A percentile compares a stretch with the other conserved stretches of the same genome.
These are phyloP conservation scores for Hypsibius dujardini DNA, from an alignment of 1,140 invertebrate genomes.

Conservation along the genomic window DNA sequence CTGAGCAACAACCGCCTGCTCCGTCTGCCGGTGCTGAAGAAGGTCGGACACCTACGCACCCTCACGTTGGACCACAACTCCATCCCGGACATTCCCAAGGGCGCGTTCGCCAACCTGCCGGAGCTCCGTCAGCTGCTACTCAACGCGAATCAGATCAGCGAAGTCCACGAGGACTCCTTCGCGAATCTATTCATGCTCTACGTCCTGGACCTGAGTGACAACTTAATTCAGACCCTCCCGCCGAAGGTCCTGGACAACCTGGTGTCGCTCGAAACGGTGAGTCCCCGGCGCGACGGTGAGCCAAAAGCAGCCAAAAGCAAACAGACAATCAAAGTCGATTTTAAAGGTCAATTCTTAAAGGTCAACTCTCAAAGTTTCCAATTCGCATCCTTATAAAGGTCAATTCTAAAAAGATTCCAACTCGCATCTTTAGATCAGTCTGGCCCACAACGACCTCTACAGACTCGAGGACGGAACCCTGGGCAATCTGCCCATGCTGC, in stretches of 20 bases:
- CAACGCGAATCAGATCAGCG: conserved; percentile 55
- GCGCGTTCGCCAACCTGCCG: conserved; percentile 47
- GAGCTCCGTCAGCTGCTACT: conserved; percentile 50
- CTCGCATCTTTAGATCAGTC: not conserved
- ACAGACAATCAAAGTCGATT: too few relatives aligned
- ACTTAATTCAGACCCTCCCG: conserved; percentile 47
- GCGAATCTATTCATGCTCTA: conserved; percentile 59
- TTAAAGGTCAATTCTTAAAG: too few relatives aligned
- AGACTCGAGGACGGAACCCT: conserved; percentile 58
- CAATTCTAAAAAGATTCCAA: too few relatives aligned
- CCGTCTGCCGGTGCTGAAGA: not conserved
- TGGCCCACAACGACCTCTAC: conserved; percentile 53
- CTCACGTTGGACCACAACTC: conserved; percentile 40
- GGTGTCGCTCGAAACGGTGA: conserved; percentile 46
- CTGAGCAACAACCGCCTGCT: conserved; percentile 58
- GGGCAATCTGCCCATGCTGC: conserved; percentile 50
- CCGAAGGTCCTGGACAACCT: conserved; percentile 63
- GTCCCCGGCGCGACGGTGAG: conserved; percentile 23
- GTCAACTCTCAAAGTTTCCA: too few relatives aligned
- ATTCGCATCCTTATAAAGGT: too few relatives aligned
- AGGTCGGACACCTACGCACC: not conserved
- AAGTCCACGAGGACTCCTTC: conserved; percentile 51
- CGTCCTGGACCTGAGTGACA: conserved; percentile 47
- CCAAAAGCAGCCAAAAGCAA: too few relatives aligned
- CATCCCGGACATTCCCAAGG: conserved; percentile 50